These are phyloP conservation scores for Lagorchestes hirsutus DNA, from an alignment of 2,797 vertebrate species.

Conservation along the genomic window DNA sequence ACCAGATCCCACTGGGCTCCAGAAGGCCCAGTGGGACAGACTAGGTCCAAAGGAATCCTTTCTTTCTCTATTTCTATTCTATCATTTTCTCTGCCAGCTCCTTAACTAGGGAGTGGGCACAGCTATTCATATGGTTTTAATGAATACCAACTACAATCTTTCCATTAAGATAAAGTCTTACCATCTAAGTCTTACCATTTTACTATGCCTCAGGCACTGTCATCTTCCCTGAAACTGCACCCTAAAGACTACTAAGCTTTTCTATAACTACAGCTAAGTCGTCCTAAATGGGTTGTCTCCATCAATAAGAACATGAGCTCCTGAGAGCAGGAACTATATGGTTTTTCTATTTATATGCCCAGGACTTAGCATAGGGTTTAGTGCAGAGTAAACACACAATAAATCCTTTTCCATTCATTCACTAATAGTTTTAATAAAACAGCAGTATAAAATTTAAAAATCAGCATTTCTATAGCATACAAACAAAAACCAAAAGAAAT, in stretches of 20 bases:
- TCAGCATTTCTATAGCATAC: background rate
- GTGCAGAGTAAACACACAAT: background rate
- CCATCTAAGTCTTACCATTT: background rate
- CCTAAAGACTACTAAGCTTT: background rate
- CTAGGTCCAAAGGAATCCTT: background rate
- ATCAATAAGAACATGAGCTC: background rate
- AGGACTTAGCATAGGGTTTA: background rate
- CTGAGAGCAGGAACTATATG: background rate
- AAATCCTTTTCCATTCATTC: background rate
- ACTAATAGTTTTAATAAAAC: background rate
- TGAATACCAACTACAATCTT: background rate
- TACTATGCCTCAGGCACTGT: background rate
- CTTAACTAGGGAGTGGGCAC: background rate
- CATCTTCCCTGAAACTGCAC: background rate
- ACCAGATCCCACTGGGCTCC: background rate
- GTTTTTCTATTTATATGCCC: background rate
- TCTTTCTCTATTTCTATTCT: background rate
- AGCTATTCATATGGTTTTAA: background rate
- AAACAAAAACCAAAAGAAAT: background rate
- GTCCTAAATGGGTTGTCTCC: background rate
- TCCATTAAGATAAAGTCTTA: background rate
- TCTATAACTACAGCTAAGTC: background rate
- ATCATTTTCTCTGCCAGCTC: background rate
- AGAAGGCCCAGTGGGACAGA: background rate
- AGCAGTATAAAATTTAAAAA: background rate